A percentile compares a stretch with the other conserved stretches of the same genome.
phyloP scores from a whole-genome alignment of 2,888 invertebrate species.

The Cantharis flavilabris region DNA sequence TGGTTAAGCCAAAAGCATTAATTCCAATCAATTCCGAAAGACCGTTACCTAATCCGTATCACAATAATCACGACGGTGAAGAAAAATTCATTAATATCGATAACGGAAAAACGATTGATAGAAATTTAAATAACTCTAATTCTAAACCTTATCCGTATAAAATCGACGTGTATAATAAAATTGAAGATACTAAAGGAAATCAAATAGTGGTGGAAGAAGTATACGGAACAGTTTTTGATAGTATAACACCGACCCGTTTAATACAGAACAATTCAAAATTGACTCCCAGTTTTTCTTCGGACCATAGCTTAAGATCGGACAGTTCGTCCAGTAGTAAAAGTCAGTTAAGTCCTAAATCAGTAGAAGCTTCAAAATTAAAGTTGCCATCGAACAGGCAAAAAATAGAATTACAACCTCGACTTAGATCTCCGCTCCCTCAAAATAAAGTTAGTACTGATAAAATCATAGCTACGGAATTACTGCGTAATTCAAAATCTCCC shows the following conservation, averaged over 20 bases:
- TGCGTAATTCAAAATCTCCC: constrained; percentile 40
- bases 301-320: not conserved
- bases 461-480: constrained; percentile 52
- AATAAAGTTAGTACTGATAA: constrained; percentile 51
- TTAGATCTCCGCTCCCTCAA: constrained; percentile 53
- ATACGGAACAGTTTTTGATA: constrained; percentile 51
- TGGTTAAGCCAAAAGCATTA: constrained; percentile 53
- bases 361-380: constrained; percentile 50
- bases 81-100: constrained; percentile 9
- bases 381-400: constrained; percentile 51
- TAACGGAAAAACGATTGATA: constrained; percentile 33
- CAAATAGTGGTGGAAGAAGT: constrained; percentile 38
- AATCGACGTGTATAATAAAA: constrained; percentile 5
- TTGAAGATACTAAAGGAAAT: not conserved
- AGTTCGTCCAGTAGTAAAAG: constrained; percentile 8
- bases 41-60: constrained; percentile 52
- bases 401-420: constrained; percentile 48
- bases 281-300: constrained; percentile 9
- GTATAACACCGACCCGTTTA: constrained; percentile 7
- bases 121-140: constrained; percentile 30
- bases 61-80: constrained; percentile 34
- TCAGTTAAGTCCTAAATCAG: constrained; percentile 40
- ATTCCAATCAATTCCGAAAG: constrained; percentile 53
- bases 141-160: constrained; percentile 23
- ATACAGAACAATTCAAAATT: not conserved